phyloP scores from a whole-genome alignment of 2,888 invertebrate species.

The Lithophane ornitopus region DNA sequence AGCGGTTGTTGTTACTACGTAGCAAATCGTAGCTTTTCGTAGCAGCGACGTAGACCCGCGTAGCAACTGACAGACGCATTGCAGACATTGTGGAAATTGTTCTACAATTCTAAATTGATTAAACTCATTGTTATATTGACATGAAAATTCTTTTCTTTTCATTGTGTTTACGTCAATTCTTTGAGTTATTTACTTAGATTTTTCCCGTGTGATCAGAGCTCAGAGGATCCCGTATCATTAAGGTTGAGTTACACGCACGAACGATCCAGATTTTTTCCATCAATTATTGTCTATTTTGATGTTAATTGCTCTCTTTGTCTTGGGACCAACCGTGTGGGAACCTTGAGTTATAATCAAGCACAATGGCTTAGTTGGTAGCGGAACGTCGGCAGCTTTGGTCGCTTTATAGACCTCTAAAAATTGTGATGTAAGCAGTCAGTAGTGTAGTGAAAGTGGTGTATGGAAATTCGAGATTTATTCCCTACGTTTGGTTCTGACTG shows the following conservation, averaged over 20 bases:
- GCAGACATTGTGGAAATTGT: conserved; percentile 27
- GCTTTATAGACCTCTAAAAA: conserved; percentile 34
- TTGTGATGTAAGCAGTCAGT: conserved; percentile 34
- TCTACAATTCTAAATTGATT: conserved; percentile 26
- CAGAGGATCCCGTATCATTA: conserved; percentile 43
- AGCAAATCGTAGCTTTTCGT: conserved; percentile 59
- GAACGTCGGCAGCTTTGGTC: conserved; percentile 50
- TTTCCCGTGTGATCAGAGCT: conserved; percentile 64
- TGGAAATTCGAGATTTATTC: conserved; percentile 37
- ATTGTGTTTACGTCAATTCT: conserved; percentile 44
- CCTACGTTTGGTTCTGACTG: neutral
- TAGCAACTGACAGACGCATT: conserved; percentile 40
- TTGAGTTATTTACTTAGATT: conserved; percentile 25
- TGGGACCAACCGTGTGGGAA: conserved; percentile 69
- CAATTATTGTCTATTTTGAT: conserved; percentile 69
- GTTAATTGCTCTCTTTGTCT: conserved; percentile 71
- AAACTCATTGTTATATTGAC: neutral
- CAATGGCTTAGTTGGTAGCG: conserved; percentile 57
- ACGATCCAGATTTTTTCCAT: conserved; percentile 61
- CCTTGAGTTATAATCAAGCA: conserved; percentile 25
- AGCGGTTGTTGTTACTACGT: conserved; percentile 34
- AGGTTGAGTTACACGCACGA: conserved; percentile 62
- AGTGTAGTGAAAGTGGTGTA: conserved; percentile 52
- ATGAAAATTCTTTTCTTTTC: conserved; percentile 31
- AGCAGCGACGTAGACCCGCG: conserved; percentile 45